Conservation (phyloP, 1,140 invertebrate species). For the Lerema accius region DNA sequence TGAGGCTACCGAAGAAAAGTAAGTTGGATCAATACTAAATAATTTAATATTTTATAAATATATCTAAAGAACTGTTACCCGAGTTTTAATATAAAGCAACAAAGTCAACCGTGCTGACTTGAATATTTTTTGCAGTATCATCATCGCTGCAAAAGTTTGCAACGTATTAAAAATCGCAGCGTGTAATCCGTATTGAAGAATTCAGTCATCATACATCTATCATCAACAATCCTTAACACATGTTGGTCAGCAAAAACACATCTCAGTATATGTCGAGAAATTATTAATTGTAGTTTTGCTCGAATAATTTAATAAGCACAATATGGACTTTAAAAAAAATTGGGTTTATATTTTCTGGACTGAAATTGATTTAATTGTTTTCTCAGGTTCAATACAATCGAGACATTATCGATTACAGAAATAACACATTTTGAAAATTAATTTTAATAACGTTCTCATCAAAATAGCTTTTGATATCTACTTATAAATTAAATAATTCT, state of each 20-base stretch:
- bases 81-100: not conserved
- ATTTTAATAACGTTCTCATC: constrained; percentile 7
- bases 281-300: too few species aligned
- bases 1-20: too few species aligned
- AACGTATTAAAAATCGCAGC: not conserved
- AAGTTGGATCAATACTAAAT: too few species aligned
- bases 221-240: not conserved
- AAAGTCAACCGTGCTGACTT: not conserved
- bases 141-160: not conserved
- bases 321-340: too few species aligned
- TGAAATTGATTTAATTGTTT: too few species aligned
- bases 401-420: too few species aligned
- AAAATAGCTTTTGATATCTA: too few species aligned
- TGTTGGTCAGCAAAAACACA: not conserved
- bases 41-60: too few species aligned
- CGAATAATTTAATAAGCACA: too few species aligned
- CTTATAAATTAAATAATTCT: too few species aligned
- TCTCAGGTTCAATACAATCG: too few species aligned
- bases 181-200: not conserved
- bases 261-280: not conserved
- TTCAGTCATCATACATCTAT: not conserved
- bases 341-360: too few species aligned
- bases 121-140: not conserved
- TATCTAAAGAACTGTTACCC: not conserved
- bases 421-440: not conserved